Base-by-base conservation (phyloP, 2,888 invertebrate species). In the Oscheius sp. region DNA sequence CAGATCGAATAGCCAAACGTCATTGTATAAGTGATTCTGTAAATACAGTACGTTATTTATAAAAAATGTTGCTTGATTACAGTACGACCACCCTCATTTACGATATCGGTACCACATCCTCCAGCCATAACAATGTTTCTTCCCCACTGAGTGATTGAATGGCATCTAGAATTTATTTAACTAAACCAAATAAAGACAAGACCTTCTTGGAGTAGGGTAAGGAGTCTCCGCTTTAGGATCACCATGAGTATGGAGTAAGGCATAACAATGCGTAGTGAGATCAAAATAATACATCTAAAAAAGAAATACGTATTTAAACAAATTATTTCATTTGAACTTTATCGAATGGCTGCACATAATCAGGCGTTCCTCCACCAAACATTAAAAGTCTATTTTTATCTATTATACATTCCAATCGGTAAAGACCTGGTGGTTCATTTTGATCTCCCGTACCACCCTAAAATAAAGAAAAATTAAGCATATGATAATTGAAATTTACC, bases 1-100 rank as follows among this genome's bases (percentile, higher is more conserved):
- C 66, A 85, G 43, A 59, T 85, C 71, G 64, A 84, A 75, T 9
- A 73, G 21, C 85, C 85, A 85, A 9, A 85, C 77, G 45, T 84
- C 79, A 12, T 64, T 58, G 23, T 59, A 73, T 6, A 73, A 45
- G 1, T 56, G 56, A 21, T 58, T 46, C 73, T 73, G 55, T n/a
- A 71, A 59, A 63, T 18, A 2, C 7, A 18, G 16, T 21, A 16
- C 9, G 18, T 13, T 41, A 21, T 45, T 16, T 23, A 21, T 18
- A 18, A 13, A 16, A 1, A 25, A 41, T 29, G 21, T 18, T 23
- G 46, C 18, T 52, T 25, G 25, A 27, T 1, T 52, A 66, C 66
- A 9, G 25, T 25, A 56, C 43, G 5, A 29, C 29, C 56, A 35
- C 21, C 41, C 23, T 49, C 49, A 7, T 3, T 49, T 21, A 16